These are phyloP conservation scores for Fulmarus glacialis DNA, from an alignment of 2,113 vertebrate species.

Conservation along the genomic window DNA sequence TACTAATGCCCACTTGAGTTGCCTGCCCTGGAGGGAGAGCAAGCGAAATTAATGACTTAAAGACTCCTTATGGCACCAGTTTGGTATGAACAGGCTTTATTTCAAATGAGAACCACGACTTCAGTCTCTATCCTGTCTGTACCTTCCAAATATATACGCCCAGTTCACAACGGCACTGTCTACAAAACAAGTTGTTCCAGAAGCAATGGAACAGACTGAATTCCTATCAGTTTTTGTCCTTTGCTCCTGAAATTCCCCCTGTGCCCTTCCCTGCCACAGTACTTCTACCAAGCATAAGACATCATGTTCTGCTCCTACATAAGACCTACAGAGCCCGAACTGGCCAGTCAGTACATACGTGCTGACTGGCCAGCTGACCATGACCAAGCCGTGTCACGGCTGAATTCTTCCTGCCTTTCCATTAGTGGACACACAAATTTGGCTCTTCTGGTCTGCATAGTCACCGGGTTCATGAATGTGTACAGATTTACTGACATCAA, in stretches of 20 bases:
- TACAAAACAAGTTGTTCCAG: background rate
- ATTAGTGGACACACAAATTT: background rate
- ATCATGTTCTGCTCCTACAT: background rate
- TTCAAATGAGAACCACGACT: background rate
- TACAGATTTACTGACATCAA: background rate
- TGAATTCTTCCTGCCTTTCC: background rate
- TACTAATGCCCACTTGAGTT: background rate
- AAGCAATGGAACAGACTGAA: background rate
- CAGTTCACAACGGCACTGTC: background rate
- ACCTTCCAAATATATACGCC: background rate
- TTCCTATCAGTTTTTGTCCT: background rate
- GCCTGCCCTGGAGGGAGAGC: background rate
- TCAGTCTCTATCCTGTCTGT: background rate
- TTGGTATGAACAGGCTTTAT: background rate
- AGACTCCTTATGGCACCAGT: background rate
- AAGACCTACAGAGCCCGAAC: background rate
- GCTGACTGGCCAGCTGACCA: background rate
- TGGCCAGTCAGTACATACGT: too few relatives aligned
- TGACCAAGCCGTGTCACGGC: background rate
- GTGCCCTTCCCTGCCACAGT: background rate
- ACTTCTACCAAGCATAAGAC: background rate
- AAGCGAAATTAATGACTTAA: background rate
- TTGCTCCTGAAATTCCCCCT: background rate
- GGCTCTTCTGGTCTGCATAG: background rate
- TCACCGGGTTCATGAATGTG: background rate